Base-by-base conservation (phyloP, 2,797 vertebrate genomes). In the Intellagama lesueurii region DNA sequence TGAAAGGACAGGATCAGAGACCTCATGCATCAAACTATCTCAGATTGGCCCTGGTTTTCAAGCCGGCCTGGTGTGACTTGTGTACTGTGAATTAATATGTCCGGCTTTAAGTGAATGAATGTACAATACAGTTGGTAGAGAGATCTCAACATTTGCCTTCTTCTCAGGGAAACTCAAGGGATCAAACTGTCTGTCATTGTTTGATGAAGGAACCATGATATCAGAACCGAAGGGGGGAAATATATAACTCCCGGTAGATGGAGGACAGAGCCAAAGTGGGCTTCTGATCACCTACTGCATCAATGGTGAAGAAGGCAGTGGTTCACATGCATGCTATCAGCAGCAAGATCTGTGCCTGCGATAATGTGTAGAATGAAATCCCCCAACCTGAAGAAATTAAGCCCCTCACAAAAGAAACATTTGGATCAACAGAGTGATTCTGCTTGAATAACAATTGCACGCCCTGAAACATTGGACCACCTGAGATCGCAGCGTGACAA, bases 401-500 rank as follows among this genome's bases (percentile, higher is more conserved):
- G 52, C 19, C 12, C 30, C 84, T 91, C 85, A 86, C 79, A 93
- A 93, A 81, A 28, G 83, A 88, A 94, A 44, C 49, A 84, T 94
- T 95, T 94, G 94, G 89, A 95, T 94, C 82, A 93, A 91, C 87
- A 91, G 69, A 75, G 83, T 76, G 91, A 84, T 88, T 84, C 79
- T 77, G 79, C 79, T 87, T 69, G 85, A 92, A 95, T 88, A 90
- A 35, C 44, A 77, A 66, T 90, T 70, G 90, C 78, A 85, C 93
- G 90, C 89, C 91, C 47, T 76, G 91, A 92, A 91, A 92, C 89
- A 79, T 91, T 90, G n/a, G 91, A 93, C 85, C 91, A 91, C 93
- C 91, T 90, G 93, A 96, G 92, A 90, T 91, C 88, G 88, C 93
- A 94, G 92, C 93, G 83, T 87, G 90, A 84, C 73, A 89, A 79